Base-by-base conservation (phyloP, 2,888 invertebrate species). In the Invenusta paracnida region DNA sequence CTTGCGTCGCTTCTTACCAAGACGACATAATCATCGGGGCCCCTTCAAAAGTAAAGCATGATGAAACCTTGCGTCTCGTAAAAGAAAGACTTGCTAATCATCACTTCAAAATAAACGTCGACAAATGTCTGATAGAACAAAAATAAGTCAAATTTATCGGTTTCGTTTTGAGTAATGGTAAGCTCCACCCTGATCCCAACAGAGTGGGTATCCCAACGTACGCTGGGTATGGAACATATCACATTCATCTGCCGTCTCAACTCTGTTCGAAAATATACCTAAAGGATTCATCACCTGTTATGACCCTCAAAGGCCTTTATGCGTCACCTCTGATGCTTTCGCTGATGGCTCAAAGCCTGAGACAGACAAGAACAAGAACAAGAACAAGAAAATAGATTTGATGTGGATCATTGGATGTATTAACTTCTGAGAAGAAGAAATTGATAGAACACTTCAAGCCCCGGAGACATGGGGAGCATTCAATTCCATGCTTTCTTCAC, bases 1-100 rank as follows among this genome's bases (percentile, higher is more conserved):
- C 30, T 1, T 85, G 25, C 30, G 85, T 85, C 1, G 85, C 85
- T 28, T 86, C 29, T 2, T 85, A 85, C 29, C 85, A 85, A 85
- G 85, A 85, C 30, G 85, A 85, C 30, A 73, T 73, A 28, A 2
- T 84, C 29, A 84, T 84, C 29, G 84, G 84, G 25, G 31, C 85
- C 5, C 29, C 28, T 11, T 29, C 30, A 30, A 30, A 5, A 23
- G 84, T n/a, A 86, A 23, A 86, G 11, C 85, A 84, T 67, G 29
- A 85, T 84, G 1, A 23, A 1, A 85, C 28, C 23, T 48, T 85
- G 29, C 84, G 81, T 83, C 29, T 85, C 0, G 86, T 84, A 31
- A 86, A 85, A 28, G 85, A 85, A 84, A 28, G 48, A 48, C 48
- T 48, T 17, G 48, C 48, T 48, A 48, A 5, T 48, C 48, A 48